Percentiles rank a stretch among this genome's conserved stretches.
Evolutionary conservation across 1,140 invertebrate species (phyloP).

Genomic region (Brachionus sp.): DNA sequence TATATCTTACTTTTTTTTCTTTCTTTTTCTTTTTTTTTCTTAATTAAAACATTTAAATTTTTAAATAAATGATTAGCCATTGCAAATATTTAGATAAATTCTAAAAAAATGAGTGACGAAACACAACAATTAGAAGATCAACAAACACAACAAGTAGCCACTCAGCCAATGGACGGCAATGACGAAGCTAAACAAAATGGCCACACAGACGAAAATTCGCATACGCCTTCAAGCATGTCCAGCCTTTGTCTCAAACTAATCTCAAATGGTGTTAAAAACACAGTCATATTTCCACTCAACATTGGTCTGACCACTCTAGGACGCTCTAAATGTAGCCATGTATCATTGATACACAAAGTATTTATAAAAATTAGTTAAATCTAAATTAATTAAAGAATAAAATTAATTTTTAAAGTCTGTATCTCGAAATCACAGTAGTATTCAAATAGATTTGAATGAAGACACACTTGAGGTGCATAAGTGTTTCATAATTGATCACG

Average conservation of each 20-base stretch:
- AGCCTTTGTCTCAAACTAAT: not conserved
- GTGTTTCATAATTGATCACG: not conserved
- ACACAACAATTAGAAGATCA: not conserved
- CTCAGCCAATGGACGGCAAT: not conserved
- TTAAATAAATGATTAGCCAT: not conserved
- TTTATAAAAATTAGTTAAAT: not conserved
- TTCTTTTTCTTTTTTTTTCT: too few relatives aligned
- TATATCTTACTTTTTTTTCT: not conserved
- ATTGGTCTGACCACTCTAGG: not conserved
- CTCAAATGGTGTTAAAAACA: not conserved
- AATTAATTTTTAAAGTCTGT: not conserved
- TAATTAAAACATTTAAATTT: too few relatives aligned
- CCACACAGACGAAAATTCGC: not conserved
- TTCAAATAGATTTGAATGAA: not conserved
- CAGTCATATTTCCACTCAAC: not conserved
- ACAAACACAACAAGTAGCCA: not conserved
- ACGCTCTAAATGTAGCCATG: not conserved
- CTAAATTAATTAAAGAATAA: too few relatives aligned
- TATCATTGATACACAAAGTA: conserved; percentile 12
- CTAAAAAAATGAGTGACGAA: not conserved
- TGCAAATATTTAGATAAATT: not conserved
- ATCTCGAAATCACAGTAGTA: not conserved
- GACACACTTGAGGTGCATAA: not conserved
- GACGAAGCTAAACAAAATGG: not conserved
- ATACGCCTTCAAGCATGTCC: not conserved